Conservation (phyloP, 2,888 invertebrate species). For the Troilus luridus region DNA sequence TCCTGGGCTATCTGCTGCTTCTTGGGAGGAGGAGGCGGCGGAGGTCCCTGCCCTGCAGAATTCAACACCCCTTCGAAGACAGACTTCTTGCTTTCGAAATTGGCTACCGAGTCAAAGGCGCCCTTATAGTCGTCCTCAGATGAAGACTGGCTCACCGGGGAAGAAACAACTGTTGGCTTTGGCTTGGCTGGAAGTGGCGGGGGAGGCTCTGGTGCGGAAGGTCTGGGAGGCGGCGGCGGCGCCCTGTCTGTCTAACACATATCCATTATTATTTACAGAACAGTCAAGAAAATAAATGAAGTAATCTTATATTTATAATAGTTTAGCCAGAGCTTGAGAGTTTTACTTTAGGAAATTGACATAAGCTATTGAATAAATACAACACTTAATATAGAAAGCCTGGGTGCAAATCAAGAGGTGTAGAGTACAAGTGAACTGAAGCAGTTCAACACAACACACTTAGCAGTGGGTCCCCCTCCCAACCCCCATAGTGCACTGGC, state of each 20-base stretch:
- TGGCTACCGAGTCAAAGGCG: constrained; percentile 63
- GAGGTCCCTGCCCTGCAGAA: constrained; percentile 63
- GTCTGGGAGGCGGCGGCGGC: constrained; percentile 64
- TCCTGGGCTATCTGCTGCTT: constrained; percentile 59
- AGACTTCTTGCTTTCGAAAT: constrained; percentile 64
- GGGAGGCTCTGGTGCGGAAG: constrained; percentile 65
- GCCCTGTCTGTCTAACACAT: constrained; percentile 64
- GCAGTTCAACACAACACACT: neutral
- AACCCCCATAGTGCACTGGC: neutral
- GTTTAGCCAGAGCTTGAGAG: neutral
- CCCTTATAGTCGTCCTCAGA: constrained; percentile 65
- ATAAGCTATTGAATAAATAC: neutral
- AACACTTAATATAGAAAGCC: neutral
- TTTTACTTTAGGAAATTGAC: neutral
- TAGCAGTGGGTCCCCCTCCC: neutral
- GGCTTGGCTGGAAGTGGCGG: constrained; percentile 67
- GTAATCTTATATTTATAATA: neutral
- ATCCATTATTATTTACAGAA: constrained; percentile 50
- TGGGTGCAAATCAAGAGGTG: neutral
- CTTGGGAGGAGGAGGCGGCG: constrained; percentile 63
- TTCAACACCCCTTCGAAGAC: constrained; percentile 62
- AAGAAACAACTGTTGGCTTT: constrained; percentile 66
- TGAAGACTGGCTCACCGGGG: constrained; percentile 67
- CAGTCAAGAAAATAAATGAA: neutral
- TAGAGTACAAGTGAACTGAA: neutral